Base-by-base conservation (phyloP, 2,113 vertebrate genomes). In the Macaca mulatta region DNA sequence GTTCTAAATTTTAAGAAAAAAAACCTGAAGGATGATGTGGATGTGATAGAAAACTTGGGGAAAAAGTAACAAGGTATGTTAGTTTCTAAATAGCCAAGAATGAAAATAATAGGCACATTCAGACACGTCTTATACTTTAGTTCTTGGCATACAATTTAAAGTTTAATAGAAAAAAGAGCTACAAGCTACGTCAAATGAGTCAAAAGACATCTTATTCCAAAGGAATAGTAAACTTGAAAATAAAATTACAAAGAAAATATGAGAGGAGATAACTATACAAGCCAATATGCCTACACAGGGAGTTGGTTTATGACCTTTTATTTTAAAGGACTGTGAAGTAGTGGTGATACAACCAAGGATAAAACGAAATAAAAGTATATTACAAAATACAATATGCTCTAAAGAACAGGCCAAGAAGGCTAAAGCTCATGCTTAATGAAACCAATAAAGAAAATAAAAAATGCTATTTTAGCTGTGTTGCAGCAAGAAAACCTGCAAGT, bases 381-480 rank as follows among this genome's bases (percentile, higher is more conserved):
- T 89, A 69, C 11, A 69, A 59, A 50, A 50, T 50, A 50, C 48
- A 3, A 50, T 50, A 50, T 50, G 92, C 50, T 12, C 38, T 93
- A 55, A 91, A 85, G 30, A 91, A 85, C 14, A 82, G 64, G 61
- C 78, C 89, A 84, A 83, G 38, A 94, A 95, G 16, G 32, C 22
- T 72, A 94, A 92, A 70, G 3, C 67, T 55, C 4, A 72, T 32
- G 12, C 20, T 97, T 89, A 89, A 59, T 32, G 52, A 85, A 93
- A 94, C 8, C n/a, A 92, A 82, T 50, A 25, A 96, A 94, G 52
- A 79, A 35, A 85, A 77, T 85, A 8, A 70, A 94, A 93, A 97
- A 45, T 88, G 13, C 7, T 77, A 57, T 40, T 93, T 88, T 90
- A 84, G 23, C 8, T 89, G 8, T 35, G 2, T 52, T 77, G 18